Evolutionary conservation across 2,113 vertebrate genomes (phyloP).

Genomic region (Typhlomys cinereus): DNA sequence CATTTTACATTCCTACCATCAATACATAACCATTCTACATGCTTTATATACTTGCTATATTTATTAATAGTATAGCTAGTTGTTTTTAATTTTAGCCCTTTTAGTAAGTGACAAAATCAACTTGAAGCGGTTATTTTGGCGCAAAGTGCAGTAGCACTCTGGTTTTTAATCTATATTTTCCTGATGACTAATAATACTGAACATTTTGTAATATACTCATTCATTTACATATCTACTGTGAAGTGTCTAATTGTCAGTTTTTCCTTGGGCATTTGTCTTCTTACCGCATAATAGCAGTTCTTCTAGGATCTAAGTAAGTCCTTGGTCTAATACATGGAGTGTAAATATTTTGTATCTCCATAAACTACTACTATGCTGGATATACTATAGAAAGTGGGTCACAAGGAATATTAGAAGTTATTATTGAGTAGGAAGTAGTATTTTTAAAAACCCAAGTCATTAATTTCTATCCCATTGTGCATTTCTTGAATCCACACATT

Average conservation of each 20-base stretch:
- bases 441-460: not conserved
- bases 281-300: not conserved
- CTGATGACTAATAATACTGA: not conserved
- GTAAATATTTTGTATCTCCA: not conserved
- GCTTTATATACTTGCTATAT: not conserved
- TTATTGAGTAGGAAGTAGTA: not conserved
- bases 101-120: not conserved
- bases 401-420: not conserved
- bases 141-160: not conserved
- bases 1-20: not conserved
- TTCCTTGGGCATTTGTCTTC: not conserved
- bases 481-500: not conserved
- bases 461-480: not conserved
- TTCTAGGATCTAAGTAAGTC: not conserved
- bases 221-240: not conserved
- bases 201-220: not conserved
- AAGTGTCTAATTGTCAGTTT: not conserved
- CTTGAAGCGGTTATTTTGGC: not conserved
- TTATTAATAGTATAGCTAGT: not conserved
- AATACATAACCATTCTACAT: not conserved
- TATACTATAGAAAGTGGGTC: not conserved
- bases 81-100: not conserved
- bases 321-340: not conserved
- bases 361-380: not conserved
- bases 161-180: not conserved